These are phyloP conservation scores for Anas platyrhynchos DNA, from an alignment of 2,113 vertebrate genomes.

Conservation along the genomic window DNA sequence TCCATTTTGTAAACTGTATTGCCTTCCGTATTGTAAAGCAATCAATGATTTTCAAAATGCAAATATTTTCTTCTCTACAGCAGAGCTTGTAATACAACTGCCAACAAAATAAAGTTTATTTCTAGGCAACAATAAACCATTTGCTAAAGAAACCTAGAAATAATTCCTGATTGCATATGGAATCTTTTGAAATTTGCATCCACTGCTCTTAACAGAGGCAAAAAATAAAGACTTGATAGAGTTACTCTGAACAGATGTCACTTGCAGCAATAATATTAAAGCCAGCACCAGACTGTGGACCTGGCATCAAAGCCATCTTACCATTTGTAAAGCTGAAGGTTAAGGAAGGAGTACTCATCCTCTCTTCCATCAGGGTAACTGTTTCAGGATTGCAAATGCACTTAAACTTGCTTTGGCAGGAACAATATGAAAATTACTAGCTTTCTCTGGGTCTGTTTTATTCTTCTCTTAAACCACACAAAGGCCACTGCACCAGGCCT, in stretches of 20 bases:
- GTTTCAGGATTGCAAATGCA: neutral
- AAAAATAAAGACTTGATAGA: neutral
- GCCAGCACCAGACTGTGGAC: neutral
- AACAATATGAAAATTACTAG: neutral
- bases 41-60: neutral
- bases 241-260: neutral
- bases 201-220: neutral
- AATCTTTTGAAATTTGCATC: neutral
- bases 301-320: neutral
- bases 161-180: neutral
- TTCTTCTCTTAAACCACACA: neutral
- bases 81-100: neutral
- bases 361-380: neutral
- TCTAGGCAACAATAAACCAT: neutral
- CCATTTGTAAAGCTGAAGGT: neutral
- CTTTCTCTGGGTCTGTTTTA: neutral
- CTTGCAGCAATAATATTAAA: neutral
- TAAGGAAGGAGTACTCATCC: neutral
- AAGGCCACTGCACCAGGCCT: neutral
- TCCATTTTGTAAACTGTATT: neutral
- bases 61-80: neutral
- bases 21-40: neutral
- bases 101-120: neutral
- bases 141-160: neutral
- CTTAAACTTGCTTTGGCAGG: neutral